Base-by-base conservation (phyloP, 2,113 vertebrate species). In the Bos indicus region DNA sequence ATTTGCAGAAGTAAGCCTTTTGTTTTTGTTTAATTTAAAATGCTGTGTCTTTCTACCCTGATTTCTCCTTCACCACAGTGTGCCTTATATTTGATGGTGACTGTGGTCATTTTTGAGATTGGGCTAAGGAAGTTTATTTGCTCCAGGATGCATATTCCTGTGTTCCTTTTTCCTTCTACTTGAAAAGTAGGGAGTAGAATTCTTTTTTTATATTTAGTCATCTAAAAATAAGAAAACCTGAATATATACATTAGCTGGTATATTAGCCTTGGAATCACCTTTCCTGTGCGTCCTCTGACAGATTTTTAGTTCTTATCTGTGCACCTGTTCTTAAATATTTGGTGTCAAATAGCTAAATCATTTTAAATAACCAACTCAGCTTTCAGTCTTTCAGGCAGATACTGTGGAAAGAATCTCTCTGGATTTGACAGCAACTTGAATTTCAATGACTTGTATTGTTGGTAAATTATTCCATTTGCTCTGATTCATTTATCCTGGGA, bases 381-480 rank as follows among this genome's bases (percentile, higher is more conserved):
- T 94, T 96, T 88, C 67, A 96, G 83, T 1, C 43, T 95, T 96
- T 94, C 56, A 84, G 88, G 51, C 54, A 96, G 56, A 83, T 57
- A 80, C 88, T 48, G 60, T 15, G 11, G 28, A 33, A 94, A 57
- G 52, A 91, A 51, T 89, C 56, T 95, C 36, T 56, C 51, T 84
- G 46, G 48, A 36, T 88, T 91, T 95, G 62, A 86, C 26, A 92
- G 77, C 71, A 87, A 84, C 40, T 96, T 93, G 80, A 95, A 94
- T 91, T 89, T 98, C 89, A 98, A 62, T 89, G 52, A 23, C 88
- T 54, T 82, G 33, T 59, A 64, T 54, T 21, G 16, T 94, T 91
- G 64, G 74, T 77, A 95, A 92, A 92, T 95, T 90, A 83, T 95
- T 93, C 17, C 36, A 96, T 89, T 96, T 93, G 67, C 13, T 89